A percentile compares a stretch with the other conserved stretches of the same genome.
These are phyloP conservation scores for Chaetogeoica ovagalla DNA, from an alignment of 2,888 invertebrate genomes.

Conservation along the genomic window DNA sequence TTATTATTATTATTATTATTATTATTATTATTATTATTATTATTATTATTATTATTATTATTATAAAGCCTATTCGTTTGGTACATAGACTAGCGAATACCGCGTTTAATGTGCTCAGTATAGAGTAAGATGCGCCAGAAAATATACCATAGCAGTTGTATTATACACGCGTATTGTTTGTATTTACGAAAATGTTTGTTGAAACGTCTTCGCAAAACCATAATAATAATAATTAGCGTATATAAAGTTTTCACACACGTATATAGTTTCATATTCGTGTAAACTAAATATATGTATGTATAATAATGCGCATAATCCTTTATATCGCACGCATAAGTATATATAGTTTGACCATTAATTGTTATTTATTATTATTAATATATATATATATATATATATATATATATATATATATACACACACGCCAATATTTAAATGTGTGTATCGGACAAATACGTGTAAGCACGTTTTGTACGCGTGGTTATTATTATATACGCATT, in stretches of 20 bases:
- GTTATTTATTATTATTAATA: slow-evolving; percentile 11
- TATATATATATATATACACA: too few relatives aligned
- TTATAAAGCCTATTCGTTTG: too few relatives aligned
- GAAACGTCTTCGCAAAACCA: too few relatives aligned
- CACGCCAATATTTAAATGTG: not conserved
- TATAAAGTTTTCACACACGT: slow-evolving; percentile 19
- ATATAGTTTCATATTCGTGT: slow-evolving; percentile 8
- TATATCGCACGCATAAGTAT: not conserved
- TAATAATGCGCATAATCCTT: slow-evolving; percentile 9
- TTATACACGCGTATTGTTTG: too few relatives aligned
- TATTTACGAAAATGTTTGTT: too few relatives aligned
- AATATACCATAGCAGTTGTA: too few relatives aligned
- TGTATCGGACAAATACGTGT: not conserved
- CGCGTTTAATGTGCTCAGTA: too few relatives aligned
- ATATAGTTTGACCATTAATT: slow-evolving; percentile 3
- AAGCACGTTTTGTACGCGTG: not conserved
- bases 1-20: too few relatives aligned
- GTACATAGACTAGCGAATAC: too few relatives aligned
- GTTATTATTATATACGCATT: not conserved
- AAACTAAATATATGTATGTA: not conserved
- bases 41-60: too few relatives aligned
- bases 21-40: too few relatives aligned
- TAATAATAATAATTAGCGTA: not conserved
- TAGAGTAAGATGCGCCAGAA: not conserved
- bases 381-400: too few relatives aligned